Evolutionary conservation across 2,113 vertebrate species (phyloP).

Genomic region (Psittacus erithacus): DNA sequence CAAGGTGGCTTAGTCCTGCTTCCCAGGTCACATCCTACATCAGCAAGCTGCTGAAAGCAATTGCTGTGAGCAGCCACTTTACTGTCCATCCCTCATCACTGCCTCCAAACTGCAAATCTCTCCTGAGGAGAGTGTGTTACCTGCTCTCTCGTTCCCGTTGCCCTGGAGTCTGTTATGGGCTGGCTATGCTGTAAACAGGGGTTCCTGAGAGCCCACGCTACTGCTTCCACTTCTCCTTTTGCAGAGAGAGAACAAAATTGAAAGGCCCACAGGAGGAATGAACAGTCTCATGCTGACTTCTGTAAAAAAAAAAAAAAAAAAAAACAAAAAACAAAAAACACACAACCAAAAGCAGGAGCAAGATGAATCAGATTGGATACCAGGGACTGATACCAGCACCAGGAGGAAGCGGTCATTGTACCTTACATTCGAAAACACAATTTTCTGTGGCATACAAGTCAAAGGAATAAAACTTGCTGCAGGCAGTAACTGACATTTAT

Average conservation of each 20-base stretch:
- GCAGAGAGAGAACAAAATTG: neutral
- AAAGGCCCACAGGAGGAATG: neutral
- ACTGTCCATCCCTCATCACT: neutral
- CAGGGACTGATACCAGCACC: neutral
- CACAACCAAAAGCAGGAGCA: neutral
- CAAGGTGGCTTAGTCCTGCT: constrained; percentile 41
- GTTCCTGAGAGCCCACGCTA: neutral
- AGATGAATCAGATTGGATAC: neutral
- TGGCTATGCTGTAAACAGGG: neutral
- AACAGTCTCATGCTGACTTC: neutral
- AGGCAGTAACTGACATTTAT: neutral
- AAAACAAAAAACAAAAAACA: no score
- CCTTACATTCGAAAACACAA: neutral
- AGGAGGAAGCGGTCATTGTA: neutral
- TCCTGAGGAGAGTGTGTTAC: neutral
- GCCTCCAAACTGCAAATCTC: neutral
- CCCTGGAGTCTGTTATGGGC: neutral
- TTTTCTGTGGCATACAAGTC: neutral
- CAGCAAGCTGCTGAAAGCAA: neutral
- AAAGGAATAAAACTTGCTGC: constrained; percentile 8
- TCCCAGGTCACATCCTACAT: constrained; percentile 22
- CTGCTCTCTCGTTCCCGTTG: neutral
- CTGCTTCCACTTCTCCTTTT: neutral
- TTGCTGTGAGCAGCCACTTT: neutral
- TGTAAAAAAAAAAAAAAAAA: neutral